These are phyloP conservation scores for Barypeithes pellucidus DNA, from an alignment of 2,888 invertebrate genomes.

Conservation along the genomic window DNA sequence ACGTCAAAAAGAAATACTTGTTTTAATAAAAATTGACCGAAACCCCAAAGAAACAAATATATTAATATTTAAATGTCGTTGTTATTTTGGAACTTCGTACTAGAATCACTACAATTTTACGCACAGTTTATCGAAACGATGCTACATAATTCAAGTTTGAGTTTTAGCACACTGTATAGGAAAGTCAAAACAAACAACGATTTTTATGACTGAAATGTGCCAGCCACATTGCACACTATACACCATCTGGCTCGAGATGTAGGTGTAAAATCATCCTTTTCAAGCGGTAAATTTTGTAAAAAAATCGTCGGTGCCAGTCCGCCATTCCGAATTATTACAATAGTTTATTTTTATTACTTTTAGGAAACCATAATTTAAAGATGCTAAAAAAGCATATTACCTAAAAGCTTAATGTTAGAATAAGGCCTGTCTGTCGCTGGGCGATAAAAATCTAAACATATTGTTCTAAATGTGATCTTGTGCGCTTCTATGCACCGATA, in stretches of 20 bases:
- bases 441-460: too few relatives aligned
- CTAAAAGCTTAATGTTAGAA: too few relatives aligned
- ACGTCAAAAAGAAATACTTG: too few relatives aligned
- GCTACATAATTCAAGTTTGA: not conserved
- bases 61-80: too few relatives aligned
- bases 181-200: constrained; percentile 44
- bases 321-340: constrained; percentile 26
- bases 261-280: constrained; percentile 44
- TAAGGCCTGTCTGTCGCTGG: too few relatives aligned
- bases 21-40: too few relatives aligned
- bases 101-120: too few relatives aligned
- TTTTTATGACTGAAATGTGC: constrained; percentile 51
- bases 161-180: constrained; percentile 13
- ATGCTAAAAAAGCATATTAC: not conserved
- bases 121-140: not conserved
- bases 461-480: too few relatives aligned
- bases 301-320: constrained; percentile 30
- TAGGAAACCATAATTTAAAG: constrained; percentile 25
- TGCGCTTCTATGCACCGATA: too few relatives aligned
- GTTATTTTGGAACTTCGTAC: too few relatives aligned
- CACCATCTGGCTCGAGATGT: constrained; percentile 47
- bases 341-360: constrained; percentile 21
- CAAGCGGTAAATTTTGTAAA: constrained; percentile 40
- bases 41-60: too few relatives aligned
- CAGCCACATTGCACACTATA: constrained; percentile 48